Conservation (phyloP, 2,888 invertebrate species). For the Polymixis lichenea region DNA sequence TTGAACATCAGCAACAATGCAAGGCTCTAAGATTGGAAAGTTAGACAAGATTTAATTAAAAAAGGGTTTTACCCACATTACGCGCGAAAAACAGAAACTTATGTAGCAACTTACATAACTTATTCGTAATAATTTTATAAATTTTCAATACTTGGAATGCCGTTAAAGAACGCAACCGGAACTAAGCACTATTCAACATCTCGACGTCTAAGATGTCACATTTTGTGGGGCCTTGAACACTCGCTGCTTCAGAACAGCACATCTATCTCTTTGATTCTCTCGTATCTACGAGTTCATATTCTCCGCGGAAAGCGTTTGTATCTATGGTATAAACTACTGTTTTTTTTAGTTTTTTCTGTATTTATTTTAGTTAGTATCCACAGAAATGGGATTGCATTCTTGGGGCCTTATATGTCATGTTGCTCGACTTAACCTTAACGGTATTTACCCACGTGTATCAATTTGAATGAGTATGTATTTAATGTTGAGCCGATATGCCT, state of each 20-base stretch:
- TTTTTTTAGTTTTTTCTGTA: conserved; percentile 14
- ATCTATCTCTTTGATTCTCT: conserved; percentile 1
- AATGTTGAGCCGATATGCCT: conserved; percentile 25
- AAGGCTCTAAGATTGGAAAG: conserved; percentile 50
- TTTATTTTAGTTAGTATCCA: conserved; percentile 39
- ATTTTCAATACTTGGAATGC: conserved; percentile 26
- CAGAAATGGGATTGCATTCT: conserved; percentile 63
- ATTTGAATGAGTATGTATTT: conserved; percentile 32
- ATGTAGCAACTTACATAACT: not conserved
- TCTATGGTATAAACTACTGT: not conserved
- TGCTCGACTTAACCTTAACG: conserved; percentile 56
- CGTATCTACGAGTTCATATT: conserved; percentile 8
- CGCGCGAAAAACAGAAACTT: conserved; percentile 4
- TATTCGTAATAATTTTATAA: conserved; percentile 23
- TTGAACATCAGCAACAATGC: conserved; percentile 47
- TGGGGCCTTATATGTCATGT: conserved; percentile 69
- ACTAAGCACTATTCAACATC: conserved; percentile 22
- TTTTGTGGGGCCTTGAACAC: conserved; percentile 9
- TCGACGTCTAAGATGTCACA: conserved; percentile 19
- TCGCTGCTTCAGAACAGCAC: not conserved
- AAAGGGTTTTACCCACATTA: conserved; percentile 18
- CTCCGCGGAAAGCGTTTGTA: not conserved
- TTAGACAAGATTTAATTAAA: not conserved
- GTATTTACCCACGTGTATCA: conserved; percentile 28
- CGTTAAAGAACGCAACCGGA: not conserved